Conservation (phyloP, 37 sponge, comb jelly and placozoan species). For the Chondrosia reniformis region DNA sequence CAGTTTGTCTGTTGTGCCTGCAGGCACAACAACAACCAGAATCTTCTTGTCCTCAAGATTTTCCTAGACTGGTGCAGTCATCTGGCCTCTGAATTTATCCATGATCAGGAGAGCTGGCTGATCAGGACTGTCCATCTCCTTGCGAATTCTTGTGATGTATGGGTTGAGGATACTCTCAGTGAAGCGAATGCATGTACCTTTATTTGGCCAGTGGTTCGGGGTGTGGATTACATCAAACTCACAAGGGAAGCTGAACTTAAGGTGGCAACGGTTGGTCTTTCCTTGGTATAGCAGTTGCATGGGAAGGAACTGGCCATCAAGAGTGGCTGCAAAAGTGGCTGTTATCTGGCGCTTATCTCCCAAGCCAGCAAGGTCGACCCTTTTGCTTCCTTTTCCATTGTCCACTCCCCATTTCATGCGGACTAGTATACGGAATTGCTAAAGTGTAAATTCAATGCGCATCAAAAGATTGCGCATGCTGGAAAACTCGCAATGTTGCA, state of each 20-base stretch:
- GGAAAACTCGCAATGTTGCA: no score
- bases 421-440: no score
- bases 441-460: no score
- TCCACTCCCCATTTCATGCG: not conserved
- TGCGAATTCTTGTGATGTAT: not conserved
- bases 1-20: not conserved
- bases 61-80: not conserved
- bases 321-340: constrained; percentile 37
- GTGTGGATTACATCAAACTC: constrained; percentile 13
- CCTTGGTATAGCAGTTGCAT: constrained; percentile 36
- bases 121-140: constrained; percentile 3
- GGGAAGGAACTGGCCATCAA: constrained; percentile 20
- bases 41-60: not conserved
- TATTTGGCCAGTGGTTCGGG: not conserved
- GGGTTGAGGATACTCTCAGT: not conserved
- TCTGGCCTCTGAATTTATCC: not conserved
- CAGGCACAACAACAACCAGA: constrained; percentile 6
- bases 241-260: not conserved
- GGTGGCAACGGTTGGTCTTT: constrained; percentile 19
- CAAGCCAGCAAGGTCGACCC: constrained; percentile 23
- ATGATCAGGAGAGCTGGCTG: constrained; percentile 1
- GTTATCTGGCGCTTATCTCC: constrained; percentile 19
- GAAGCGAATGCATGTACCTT: not conserved
- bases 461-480: no score
- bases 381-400: constrained; percentile 4